These are phyloP conservation scores for Raphicerus campestris DNA, from an alignment of 2,113 vertebrate genomes.

Conservation along the genomic window DNA sequence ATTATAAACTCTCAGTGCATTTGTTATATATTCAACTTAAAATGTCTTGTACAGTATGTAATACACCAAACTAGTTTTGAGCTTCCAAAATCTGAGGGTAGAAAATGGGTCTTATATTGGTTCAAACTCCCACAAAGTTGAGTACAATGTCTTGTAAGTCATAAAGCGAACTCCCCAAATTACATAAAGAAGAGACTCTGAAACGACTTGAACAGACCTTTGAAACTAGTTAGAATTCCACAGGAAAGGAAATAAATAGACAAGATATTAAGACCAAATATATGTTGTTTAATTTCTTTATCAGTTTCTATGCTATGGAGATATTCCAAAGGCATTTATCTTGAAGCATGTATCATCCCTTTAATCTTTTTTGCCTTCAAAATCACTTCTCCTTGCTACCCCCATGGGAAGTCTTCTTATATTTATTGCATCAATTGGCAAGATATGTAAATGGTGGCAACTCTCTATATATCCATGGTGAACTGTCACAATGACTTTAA, in stretches of 20 bases:
- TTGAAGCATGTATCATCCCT: background rate
- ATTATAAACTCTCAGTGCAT: background rate
- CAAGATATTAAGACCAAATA: background rate
- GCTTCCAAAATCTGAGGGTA: background rate
- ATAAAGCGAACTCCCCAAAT: background rate
- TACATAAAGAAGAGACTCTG: background rate
- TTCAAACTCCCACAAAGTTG: background rate
- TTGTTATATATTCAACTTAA: background rate
- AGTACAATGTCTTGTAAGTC: background rate
- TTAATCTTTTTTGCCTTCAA: background rate
- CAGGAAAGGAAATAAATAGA: background rate
- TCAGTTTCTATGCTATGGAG: background rate
- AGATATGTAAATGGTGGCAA: background rate
- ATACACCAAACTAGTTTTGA: background rate
- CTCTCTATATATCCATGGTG: background rate
- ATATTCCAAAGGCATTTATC: background rate
- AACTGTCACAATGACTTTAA: background rate
- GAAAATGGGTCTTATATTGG: no score
- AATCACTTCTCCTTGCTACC: background rate
- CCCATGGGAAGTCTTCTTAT: background rate
- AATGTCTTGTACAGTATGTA: background rate
- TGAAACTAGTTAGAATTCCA: background rate
- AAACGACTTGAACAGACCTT: background rate
- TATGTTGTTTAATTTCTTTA: background rate
- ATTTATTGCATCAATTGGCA: background rate